Conservation (phyloP, 1,140 invertebrate genomes). For the Tribolium madens region DNA sequence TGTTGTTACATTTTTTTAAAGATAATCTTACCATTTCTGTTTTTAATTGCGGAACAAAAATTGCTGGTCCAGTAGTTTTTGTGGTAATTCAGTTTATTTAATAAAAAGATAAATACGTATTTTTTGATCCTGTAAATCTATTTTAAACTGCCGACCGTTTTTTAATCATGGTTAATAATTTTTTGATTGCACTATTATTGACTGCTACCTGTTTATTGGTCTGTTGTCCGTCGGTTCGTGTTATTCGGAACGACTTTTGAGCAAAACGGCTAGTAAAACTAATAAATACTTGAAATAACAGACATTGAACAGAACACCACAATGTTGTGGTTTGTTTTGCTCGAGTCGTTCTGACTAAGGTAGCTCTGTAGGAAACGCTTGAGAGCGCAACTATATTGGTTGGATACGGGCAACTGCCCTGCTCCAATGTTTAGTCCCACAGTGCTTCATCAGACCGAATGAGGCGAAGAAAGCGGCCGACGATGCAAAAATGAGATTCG, state of each 20-base stretch:
- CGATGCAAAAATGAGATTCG: slow-evolving; percentile 99
- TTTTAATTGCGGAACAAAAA: no score
- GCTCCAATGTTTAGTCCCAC: slow-evolving; percentile 87
- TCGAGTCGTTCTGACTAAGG: slow-evolving; percentile 63
- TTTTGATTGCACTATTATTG: no score
- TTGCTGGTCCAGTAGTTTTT: no score
- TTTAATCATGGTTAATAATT: no score
- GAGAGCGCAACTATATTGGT: slow-evolving; percentile 70
- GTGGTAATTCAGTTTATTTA: no score
- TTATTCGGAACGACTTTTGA: slow-evolving; percentile 18
- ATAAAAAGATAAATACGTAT: no score
- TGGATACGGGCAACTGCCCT: slow-evolving; percentile 70
- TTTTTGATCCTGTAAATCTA: no score
- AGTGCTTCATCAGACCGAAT: slow-evolving; percentile 99
- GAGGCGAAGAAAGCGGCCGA: slow-evolving; percentile 99
- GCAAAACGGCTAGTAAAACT: slow-evolving; percentile 9
- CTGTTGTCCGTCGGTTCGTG: background rate
- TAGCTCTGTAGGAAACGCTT: slow-evolving; percentile 68
- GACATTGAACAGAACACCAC: slow-evolving; percentile 45
- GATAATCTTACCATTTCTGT: no score
- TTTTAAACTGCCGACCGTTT: no score
- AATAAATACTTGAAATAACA: slow-evolving; percentile 15
- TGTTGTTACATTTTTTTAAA: no score
- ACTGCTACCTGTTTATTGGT: slow-evolving; percentile 22
- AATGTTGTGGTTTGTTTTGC: slow-evolving; percentile 50